These are phyloP conservation scores for Panurus biarmicus DNA, from an alignment of 2,113 vertebrate species.

Conservation along the genomic window DNA sequence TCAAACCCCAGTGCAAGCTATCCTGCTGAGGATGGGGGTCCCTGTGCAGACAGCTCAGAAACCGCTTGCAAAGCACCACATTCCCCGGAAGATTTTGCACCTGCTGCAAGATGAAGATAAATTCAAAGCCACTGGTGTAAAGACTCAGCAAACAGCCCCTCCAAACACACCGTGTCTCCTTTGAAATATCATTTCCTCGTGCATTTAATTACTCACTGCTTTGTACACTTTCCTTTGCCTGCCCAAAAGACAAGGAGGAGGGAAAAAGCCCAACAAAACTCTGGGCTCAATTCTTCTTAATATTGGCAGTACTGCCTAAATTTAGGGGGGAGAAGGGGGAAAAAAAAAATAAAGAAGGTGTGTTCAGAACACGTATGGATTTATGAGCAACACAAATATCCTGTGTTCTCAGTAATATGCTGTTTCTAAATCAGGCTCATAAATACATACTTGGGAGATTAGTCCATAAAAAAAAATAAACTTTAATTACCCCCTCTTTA, in stretches of 20 bases:
- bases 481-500: slow-evolving; percentile 62
- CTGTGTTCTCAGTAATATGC: not conserved
- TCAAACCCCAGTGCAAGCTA: not conserved
- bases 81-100: not conserved
- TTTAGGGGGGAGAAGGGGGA: not conserved
- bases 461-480: slow-evolving; percentile 53
- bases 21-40: not conserved
- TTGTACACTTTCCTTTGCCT: not conserved
- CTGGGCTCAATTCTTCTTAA: not conserved
- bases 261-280: not conserved
- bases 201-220: slow-evolving; percentile 7
- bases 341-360: not conserved
- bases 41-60: not conserved
- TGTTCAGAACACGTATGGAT: not conserved
- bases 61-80: not conserved
- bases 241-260: not conserved
- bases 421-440: slow-evolving; percentile 60
- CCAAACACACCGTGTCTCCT: not conserved
- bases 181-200: not conserved
- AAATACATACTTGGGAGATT: slow-evolving; percentile 57
- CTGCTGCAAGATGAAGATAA: slow-evolving; percentile 43
- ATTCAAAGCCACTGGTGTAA: slow-evolving; percentile 15
- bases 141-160: not conserved
- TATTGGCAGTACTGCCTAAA: not conserved
- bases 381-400: slow-evolving; percentile 28